Base-by-base conservation (phyloP, 2,888 invertebrate genomes). In the Incurvaria masculella region DNA sequence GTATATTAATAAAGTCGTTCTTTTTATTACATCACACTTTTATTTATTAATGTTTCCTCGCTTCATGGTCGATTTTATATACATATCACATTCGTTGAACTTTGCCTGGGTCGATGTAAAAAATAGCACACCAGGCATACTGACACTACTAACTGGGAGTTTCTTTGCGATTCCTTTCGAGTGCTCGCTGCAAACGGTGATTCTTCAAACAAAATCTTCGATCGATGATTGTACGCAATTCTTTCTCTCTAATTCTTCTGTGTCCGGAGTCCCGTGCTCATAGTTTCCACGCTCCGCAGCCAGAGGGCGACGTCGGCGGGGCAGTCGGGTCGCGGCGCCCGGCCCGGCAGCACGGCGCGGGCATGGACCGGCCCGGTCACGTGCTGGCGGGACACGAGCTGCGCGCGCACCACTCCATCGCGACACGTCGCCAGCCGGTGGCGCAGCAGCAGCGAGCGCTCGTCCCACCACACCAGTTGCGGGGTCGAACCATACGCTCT, bases 401-500 rank as follows among this genome's bases (percentile, higher is more conserved):
- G 55, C 52, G 70, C 75, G 46, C 81, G 80, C n/a, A 88, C 74
- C 68, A 88, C 90, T 21, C 83, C 81, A 59, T 94, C 92, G n/a
- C 62, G 62, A 4, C 87, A 72, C 1, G 89, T 87, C 20, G 89
- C 72, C 55, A 94, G 87, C 53, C 88, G 83, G 64, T 94, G 94
- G 64, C 93, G 91, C 79, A 94, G 83, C 63, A 88, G 94, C 47
- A 94, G 80, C 21, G 88, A 86, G 56, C 86, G 84, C 4, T 87
- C 85, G 63, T 94, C 93, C 94, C 94, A 94, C 63, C 89, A 91
- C 47, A 91, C 81, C 45, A 94, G 83, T 89, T 91, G 69, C 38
- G 68, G 64, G 69, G 68, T 41, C 26, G 14, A 42, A 44, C 23
- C 10, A 23, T 23, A 23, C 23, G 10, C 10, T 23, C 23, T 23